phyloP scores from a whole-genome alignment of 2,113 vertebrate genomes.

The Calyptomena viridis region DNA sequence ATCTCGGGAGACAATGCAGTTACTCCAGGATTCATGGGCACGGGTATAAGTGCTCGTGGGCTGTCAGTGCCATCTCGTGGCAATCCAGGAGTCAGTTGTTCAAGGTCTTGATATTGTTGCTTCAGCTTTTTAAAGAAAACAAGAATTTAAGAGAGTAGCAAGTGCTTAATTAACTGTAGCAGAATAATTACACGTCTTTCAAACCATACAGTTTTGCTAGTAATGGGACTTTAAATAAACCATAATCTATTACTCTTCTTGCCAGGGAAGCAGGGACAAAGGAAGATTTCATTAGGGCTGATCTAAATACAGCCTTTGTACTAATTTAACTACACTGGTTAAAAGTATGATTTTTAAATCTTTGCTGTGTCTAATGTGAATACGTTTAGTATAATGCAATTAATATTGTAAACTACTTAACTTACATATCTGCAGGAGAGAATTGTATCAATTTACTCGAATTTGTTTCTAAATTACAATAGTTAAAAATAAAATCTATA shows the following conservation, averaged over 20 bases:
- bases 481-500: background rate
- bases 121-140: background rate
- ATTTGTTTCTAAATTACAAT: background rate
- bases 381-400: background rate
- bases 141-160: background rate
- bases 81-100: background rate
- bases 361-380: background rate
- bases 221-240: background rate
- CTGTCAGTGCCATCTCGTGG: slow-evolving; percentile 46
- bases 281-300: background rate
- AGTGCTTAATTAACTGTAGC: background rate
- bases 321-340: background rate
- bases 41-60: background rate
- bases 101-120: background rate
- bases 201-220: background rate
- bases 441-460: background rate
- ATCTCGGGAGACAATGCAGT: background rate
- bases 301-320: background rate
- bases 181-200: background rate
- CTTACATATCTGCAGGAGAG: background rate
- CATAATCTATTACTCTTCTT: background rate
- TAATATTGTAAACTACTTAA: background rate
- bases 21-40: accelerated
- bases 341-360: background rate
- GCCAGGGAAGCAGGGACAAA: background rate